These are phyloP conservation scores for Hydra vulgaris DNA, from an alignment of 30 jellyfish, hydroid and myxozoan species.

Conservation along the genomic window DNA sequence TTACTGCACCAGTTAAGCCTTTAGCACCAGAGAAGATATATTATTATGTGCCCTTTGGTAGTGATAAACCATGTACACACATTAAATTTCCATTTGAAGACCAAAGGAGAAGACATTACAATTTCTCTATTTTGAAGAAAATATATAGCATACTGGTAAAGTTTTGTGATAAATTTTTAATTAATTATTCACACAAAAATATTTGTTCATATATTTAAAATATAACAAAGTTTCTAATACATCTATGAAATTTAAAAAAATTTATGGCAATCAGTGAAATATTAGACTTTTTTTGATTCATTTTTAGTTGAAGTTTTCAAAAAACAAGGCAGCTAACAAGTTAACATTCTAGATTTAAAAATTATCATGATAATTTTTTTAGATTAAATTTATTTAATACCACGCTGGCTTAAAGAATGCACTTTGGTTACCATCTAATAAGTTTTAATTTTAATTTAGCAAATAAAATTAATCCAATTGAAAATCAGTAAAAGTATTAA, in stretches of 20 bases:
- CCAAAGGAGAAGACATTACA: constrained; percentile 70
- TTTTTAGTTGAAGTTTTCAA: too few relatives aligned
- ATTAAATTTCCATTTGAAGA: constrained; percentile 91
- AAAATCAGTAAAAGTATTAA: too few relatives aligned
- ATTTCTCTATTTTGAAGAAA: constrained; percentile 52
- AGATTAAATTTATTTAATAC: too few relatives aligned
- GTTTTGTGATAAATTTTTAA: too few relatives aligned
- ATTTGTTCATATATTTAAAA: neutral
- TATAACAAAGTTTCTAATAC: neutral
- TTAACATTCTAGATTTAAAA: too few relatives aligned
- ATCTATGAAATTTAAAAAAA: neutral
- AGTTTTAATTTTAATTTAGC: too few relatives aligned
- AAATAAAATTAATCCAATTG: too few relatives aligned
- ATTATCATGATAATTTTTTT: too few relatives aligned
- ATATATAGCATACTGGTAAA: constrained; percentile 65
- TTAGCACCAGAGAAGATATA: constrained; percentile 48
- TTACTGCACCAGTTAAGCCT: constrained; percentile 55
- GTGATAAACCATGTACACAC: constrained; percentile 69
- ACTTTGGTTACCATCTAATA: too few relatives aligned
- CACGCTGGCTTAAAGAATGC: too few relatives aligned
- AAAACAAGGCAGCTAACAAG: too few relatives aligned
- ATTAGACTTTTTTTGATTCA: too few relatives aligned
- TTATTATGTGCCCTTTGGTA: constrained; percentile 54
- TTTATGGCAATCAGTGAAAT: neutral
- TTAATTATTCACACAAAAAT: neutral